These are phyloP conservation scores for Zaprionus tsacasi DNA, from an alignment of 1,140 invertebrate species.

Conservation along the genomic window DNA sequence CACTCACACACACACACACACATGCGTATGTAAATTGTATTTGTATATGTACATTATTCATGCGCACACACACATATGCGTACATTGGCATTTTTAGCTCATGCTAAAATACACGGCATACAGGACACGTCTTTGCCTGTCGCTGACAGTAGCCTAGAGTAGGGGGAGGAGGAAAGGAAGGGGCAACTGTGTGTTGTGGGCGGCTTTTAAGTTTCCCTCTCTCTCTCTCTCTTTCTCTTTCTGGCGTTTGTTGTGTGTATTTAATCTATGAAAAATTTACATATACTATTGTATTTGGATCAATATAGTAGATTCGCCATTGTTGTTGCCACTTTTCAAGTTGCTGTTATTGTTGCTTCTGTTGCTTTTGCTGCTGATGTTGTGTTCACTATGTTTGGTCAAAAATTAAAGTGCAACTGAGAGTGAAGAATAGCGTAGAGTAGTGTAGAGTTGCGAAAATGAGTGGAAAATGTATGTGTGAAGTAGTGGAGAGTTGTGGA, in stretches of 20 bases:
- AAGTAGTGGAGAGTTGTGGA: too few relatives aligned
- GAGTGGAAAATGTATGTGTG: too few relatives aligned
- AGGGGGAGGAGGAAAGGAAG: not conserved
- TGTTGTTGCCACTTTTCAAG: not conserved
- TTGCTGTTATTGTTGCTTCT: constrained; percentile 20
- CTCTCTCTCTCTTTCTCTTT: too few relatives aligned
- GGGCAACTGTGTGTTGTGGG: not conserved
- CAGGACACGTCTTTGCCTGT: constrained; percentile 17
- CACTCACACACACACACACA: constrained; percentile 27
- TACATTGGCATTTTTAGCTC: constrained; percentile 45
- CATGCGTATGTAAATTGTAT: constrained; percentile 45
- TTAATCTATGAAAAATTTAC: constrained; percentile 58
- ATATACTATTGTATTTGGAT: constrained; percentile 57
- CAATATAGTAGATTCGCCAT: constrained; percentile 34
- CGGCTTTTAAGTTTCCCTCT: constrained; percentile 35
- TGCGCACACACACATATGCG: constrained; percentile 51
- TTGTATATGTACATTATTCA: constrained; percentile 69
- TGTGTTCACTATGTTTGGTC: constrained; percentile 2
- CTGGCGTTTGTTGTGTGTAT: constrained; percentile 24
- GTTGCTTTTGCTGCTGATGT: not conserved
- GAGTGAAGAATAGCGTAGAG: not conserved
- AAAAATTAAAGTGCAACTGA: not conserved
- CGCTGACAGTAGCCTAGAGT: constrained; percentile 6
- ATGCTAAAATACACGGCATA: constrained; percentile 61
- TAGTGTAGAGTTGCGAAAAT: not conserved